These are phyloP conservation scores for Lasioglossum zephyrum DNA, from an alignment of 2,888 invertebrate genomes.

Conservation along the genomic window DNA sequence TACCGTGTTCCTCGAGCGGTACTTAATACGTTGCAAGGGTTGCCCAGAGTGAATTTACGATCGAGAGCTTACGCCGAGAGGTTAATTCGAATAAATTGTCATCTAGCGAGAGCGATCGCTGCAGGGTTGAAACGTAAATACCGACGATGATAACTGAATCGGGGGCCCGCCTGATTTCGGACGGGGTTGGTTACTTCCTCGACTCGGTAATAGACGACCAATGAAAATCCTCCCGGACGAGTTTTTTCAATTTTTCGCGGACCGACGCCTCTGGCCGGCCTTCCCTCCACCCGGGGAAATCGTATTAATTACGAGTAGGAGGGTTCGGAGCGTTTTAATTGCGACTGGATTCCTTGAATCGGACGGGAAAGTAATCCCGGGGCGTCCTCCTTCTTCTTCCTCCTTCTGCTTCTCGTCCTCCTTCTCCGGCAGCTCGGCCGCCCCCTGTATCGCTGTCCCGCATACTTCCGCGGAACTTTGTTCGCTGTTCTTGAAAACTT, in stretches of 20 bases:
- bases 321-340: conserved; percentile 33
- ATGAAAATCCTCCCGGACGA: not conserved
- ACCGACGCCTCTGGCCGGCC: not conserved
- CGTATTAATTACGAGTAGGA: conserved; percentile 26
- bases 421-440: not conserved
- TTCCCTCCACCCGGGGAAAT: conserved; percentile 27
- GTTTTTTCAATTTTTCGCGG: conserved; percentile 27
- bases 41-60: conserved; percentile 1
- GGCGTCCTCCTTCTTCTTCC: not conserved
- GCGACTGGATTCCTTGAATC: conserved; percentile 28
- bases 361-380: conserved; percentile 36
- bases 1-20: conserved; percentile 3
- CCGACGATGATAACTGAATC: not conserved
- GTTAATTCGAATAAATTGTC: conserved; percentile 8
- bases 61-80: not conserved
- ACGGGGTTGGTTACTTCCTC: not conserved
- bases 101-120: not conserved
- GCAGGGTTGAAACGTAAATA: not conserved
- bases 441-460: conserved; percentile 38
- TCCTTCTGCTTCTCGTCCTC: not conserved
- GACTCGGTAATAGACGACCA: not conserved
- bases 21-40: conserved; percentile 10
- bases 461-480: conserved; percentile 62
- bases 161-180: not conserved
- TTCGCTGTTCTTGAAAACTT: conserved; percentile 63